A percentile compares a stretch with the other conserved stretches of the same genome.
These are phyloP conservation scores for Leiothrix lutea DNA, from an alignment of 2,113 vertebrate species.

Conservation along the genomic window DNA sequence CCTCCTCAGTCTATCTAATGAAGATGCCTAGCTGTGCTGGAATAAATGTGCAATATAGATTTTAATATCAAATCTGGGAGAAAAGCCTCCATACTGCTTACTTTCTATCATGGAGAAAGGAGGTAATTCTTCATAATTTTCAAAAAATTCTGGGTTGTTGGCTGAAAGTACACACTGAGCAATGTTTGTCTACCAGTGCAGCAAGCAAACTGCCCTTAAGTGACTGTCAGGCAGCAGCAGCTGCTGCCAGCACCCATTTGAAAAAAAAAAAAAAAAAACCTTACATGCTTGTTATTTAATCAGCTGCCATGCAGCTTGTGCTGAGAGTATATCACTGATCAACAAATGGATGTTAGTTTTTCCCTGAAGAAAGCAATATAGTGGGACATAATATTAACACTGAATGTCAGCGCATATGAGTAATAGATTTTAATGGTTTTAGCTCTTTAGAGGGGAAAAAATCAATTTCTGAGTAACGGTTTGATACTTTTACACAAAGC, in stretches of 20 bases:
- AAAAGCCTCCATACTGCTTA: not conserved
- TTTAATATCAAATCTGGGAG: not conserved
- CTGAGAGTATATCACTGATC: not conserved
- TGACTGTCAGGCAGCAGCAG: not conserved
- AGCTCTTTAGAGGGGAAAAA: not conserved
- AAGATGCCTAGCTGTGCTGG: not conserved
- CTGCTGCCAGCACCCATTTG: not conserved
- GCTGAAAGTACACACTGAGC: not conserved
- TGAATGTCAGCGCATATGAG: not conserved
- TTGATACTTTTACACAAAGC: not conserved
- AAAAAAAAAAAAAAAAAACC: accelerated
- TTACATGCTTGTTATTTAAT: not conserved
- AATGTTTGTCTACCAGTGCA: not conserved
- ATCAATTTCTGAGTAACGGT: constrained; percentile 3
- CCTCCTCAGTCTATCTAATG: not conserved
- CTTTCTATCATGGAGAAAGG: not conserved
- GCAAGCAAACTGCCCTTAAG: not conserved
- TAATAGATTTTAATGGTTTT: constrained; percentile 15
- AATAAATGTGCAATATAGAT: not conserved
- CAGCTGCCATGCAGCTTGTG: not conserved
- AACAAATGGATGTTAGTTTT: constrained; percentile 19
- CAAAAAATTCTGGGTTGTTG: not conserved
- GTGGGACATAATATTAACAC: constrained; percentile 14
- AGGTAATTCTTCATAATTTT: not conserved
- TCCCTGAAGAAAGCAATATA: constrained; percentile 19